Base-by-base conservation (phyloP, 2,888 invertebrate species). In the Oscheius myriophilus region DNA sequence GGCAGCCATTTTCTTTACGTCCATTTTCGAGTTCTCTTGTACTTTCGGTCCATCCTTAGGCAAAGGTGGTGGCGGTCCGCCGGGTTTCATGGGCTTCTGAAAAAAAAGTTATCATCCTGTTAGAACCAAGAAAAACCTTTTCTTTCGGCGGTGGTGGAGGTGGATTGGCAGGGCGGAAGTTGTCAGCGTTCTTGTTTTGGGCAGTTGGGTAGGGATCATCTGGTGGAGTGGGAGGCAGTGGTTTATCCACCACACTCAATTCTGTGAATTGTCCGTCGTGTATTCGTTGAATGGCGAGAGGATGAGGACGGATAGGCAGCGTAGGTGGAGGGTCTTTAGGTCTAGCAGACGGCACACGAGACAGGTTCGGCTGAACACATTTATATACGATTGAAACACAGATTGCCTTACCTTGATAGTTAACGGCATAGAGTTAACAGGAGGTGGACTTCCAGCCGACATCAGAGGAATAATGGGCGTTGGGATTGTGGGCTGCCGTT, bases 61-160 rank as follows among this genome's bases (percentile, higher is more conserved):
- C 26, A 61, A 9, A 26, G 61, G 61, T 49, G 61, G 61, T 2
- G 49, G 33, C 2, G 61, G n/a, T n/a, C 18, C 33, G 23, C 23
- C 57, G 12, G 58, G 58, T 25, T 58, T 58, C 54, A 39, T 33
- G 16, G 58, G 42, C 23, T 58, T 58, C 57, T 57, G 39, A 9
- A 57, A 57, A 7, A 26, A 57, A 4, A 41, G 9, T n/a, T 53
- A 33, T 33, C 9, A 33, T 33, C 33, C 3, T 6, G 49, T 11
- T 6, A 6, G 3, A 9, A 49, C 21, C 3, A 18, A 49, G 2
- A 3, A 23, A 11, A 16, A 68, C 68, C 43, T 63, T 55, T 51
- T 63, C 49, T 42, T 63, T 69, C 45, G 73, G 78, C 46, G 77
- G 77, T 11, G 77, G 77, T 18, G 78, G 78, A 43, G 76, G 72